A percentile compares a stretch with the other conserved stretches of the same genome.
Conservation (phyloP, 2,113 vertebrate species). For the Semicossyphus pulcher region DNA sequence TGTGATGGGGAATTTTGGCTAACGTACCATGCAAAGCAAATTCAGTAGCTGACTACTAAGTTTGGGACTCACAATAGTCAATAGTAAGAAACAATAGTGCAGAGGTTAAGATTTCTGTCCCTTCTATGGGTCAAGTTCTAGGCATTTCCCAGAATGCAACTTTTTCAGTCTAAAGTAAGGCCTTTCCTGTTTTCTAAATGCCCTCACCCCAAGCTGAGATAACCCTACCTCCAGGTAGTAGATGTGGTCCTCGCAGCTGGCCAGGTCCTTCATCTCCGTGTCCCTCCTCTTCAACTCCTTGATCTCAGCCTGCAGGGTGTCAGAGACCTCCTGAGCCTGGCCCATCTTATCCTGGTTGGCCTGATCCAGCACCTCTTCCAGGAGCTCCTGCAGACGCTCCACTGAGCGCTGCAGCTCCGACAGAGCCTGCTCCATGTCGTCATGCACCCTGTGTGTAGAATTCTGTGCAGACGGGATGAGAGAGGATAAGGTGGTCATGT, state of each 20-base stretch:
- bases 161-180: too few species aligned
- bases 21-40: too few species aligned
- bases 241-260: slow-evolving; percentile 80
- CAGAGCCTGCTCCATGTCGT: slow-evolving; percentile 65
- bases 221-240: slow-evolving; percentile 78
- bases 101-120: too few species aligned
- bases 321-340: slow-evolving; percentile 76
- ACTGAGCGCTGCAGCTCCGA: slow-evolving; percentile 79
- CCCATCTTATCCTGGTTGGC: slow-evolving; percentile 76
- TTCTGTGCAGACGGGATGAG: slow-evolving; percentile 24
- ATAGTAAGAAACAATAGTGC: too few species aligned
- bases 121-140: too few species aligned
- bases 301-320: slow-evolving; percentile 76
- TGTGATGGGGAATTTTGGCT: too few species aligned
- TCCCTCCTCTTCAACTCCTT: slow-evolving; percentile 77
- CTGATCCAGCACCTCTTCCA: slow-evolving; percentile 79
- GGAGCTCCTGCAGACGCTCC: slow-evolving; percentile 78
- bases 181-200: too few species aligned
- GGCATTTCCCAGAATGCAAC: neutral
- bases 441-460: slow-evolving; percentile 69
- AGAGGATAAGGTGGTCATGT: neutral
- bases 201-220: neutral
- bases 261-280: slow-evolving; percentile 76
- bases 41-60: too few species aligned
- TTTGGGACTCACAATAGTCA: too few species aligned